These are phyloP conservation scores for Gymnosoma rotundatum DNA, from an alignment of 2,888 invertebrate genomes.

Conservation along the genomic window DNA sequence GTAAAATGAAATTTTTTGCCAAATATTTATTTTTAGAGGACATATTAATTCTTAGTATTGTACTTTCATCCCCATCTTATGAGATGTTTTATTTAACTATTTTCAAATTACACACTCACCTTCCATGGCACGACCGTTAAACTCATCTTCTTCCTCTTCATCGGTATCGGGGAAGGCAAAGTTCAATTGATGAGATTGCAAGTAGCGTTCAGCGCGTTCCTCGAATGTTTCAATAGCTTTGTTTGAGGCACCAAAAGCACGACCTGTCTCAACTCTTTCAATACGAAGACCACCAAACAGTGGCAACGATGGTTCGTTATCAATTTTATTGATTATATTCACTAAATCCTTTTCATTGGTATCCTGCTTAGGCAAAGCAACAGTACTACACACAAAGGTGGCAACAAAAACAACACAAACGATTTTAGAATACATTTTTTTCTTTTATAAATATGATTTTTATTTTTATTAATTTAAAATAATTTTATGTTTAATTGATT, in stretches of 20 bases:
- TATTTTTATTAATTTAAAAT: constrained; percentile 52
- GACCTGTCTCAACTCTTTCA: constrained; percentile 80
- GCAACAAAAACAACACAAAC: constrained; percentile 80
- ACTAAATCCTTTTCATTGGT: constrained; percentile 82
- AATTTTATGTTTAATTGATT: constrained; percentile 30
- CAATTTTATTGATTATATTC: constrained; percentile 82
- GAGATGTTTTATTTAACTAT: not conserved
- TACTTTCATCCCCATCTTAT: not conserved
- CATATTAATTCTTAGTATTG: not conserved
- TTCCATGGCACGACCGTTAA: constrained; percentile 80
- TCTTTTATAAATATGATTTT: constrained; percentile 66
- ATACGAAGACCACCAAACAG: constrained; percentile 82
- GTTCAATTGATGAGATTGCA: constrained; percentile 83
- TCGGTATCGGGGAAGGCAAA: constrained; percentile 81
- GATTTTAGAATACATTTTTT: constrained; percentile 81
- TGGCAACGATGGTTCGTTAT: constrained; percentile 81
- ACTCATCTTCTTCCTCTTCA: constrained; percentile 77
- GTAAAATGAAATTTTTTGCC: too few relatives aligned
- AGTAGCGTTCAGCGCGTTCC: constrained; percentile 83
- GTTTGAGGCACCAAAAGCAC: constrained; percentile 76
- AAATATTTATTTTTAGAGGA: too few relatives aligned
- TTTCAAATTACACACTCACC: constrained; percentile 74
- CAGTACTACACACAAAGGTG: constrained; percentile 76
- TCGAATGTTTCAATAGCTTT: constrained; percentile 81
- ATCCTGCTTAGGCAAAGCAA: constrained; percentile 80